Percentiles rank a stretch among this genome's conserved stretches.
Conservation (phyloP, 2,888 invertebrate species). For the Ectemnius cavifrons region DNA sequence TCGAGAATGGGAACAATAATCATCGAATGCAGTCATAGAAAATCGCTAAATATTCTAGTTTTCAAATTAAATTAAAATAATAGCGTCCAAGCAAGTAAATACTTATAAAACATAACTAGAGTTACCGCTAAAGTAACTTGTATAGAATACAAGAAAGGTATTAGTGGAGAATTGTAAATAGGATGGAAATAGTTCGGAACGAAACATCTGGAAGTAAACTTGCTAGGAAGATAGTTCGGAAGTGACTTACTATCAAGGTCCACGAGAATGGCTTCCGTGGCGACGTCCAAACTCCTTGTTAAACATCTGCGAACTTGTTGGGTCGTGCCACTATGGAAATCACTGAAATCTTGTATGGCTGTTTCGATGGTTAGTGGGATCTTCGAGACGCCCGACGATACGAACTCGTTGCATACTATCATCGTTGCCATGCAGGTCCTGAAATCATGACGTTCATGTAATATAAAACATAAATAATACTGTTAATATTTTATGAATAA, state of each 20-base stretch:
- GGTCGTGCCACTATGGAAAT: conserved; percentile 83
- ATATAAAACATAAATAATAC: not conserved
- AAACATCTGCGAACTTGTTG: conserved; percentile 82
- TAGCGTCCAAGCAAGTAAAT: no score
- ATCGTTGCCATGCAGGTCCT: conserved; percentile 82
- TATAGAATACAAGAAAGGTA: no score
- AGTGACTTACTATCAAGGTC: conserved; percentile 82
- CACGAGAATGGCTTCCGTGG: conserved; percentile 81
- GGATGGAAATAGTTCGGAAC: not conserved
- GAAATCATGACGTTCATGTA: conserved; percentile 18
- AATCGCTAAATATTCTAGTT: no score
- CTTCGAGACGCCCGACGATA: conserved; percentile 80
- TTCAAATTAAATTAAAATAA: no score
- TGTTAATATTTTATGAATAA: not conserved
- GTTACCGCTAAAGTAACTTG: no score
- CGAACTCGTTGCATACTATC: conserved; percentile 83
- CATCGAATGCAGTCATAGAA: no score
- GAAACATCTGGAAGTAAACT: not conserved
- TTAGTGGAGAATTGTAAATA: no score
- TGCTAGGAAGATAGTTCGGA: not conserved
- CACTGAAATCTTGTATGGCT: conserved; percentile 82
- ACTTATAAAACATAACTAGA: no score
- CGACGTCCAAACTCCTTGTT: conserved; percentile 81
- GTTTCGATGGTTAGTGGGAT: conserved; percentile 80
- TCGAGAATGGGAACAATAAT: no score